Conservation (phyloP, 1,140 invertebrate genomes). For the Drosophila bipectinata region DNA sequence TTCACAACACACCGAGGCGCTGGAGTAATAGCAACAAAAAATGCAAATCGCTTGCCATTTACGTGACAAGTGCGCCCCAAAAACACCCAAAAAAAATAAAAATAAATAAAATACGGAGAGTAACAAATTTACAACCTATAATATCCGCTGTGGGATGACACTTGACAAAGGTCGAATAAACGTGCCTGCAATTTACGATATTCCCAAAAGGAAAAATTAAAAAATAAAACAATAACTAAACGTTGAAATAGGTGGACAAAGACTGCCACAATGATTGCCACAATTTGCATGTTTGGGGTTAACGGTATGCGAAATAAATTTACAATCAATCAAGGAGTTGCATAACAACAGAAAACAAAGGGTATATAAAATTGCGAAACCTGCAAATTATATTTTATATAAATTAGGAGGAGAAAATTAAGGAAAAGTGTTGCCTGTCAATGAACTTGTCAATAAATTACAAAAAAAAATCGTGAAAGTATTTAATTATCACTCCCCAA, state of each 20-base stretch:
- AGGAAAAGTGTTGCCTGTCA: neutral
- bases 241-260: conserved; percentile 16
- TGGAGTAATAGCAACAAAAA: conserved; percentile 33
- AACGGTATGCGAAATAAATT: conserved; percentile 44
- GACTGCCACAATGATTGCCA: conserved; percentile 44
- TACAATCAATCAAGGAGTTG: conserved; percentile 48
- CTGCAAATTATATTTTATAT: neutral
- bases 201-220: conserved; percentile 27
- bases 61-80: conserved; percentile 61
- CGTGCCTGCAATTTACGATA: conserved; percentile 60
- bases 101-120: conserved; percentile 13
- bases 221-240: conserved; percentile 36
- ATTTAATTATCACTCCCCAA: conserved; percentile 5
- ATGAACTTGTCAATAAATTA: neutral
- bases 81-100: conserved; percentile 55
- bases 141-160: conserved; percentile 31
- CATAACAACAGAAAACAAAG: conserved; percentile 28
- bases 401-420: neutral
- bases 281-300: conserved; percentile 56
- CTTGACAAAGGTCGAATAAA: conserved; percentile 40
- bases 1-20: conserved; percentile 51
- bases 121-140: conserved; percentile 20
- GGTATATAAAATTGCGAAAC: neutral
- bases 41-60: conserved; percentile 55
- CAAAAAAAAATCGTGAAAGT: neutral